Evolutionary conservation across 2,888 invertebrate species (phyloP).

Genomic region (Habrosyne pyritoides): DNA sequence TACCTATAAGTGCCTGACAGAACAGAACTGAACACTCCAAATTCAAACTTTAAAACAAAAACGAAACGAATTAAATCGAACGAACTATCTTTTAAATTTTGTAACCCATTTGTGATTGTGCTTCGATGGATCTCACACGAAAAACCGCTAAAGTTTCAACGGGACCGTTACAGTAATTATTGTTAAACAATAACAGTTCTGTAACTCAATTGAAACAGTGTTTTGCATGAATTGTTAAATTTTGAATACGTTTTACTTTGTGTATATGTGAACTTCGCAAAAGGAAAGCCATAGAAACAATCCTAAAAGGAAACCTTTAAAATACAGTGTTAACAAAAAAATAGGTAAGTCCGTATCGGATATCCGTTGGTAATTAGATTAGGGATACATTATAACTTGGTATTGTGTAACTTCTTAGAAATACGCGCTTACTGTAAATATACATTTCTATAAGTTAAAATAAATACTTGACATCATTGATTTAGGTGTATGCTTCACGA

Average conservation of each 20-base stretch:
- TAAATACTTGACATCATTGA: not conserved
- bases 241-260: constrained; percentile 28
- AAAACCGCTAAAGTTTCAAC: constrained; percentile 16
- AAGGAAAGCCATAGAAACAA: constrained; percentile 45
- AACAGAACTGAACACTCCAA: constrained; percentile 28
- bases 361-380: constrained; percentile 55
- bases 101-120: not conserved
- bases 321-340: constrained; percentile 40
- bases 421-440: not conserved
- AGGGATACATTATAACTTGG: constrained; percentile 21
- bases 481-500: not conserved
- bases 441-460: not conserved
- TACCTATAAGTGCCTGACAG: constrained; percentile 27
- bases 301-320: constrained; percentile 56
- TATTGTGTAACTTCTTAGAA: not conserved
- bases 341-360: constrained; percentile 53
- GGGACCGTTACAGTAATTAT: constrained; percentile 27
- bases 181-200: constrained; percentile 30
- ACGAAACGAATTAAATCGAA: constrained; percentile 2
- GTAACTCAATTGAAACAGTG: constrained; percentile 22
- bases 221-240: constrained; percentile 32
- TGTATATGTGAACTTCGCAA: constrained; percentile 38
- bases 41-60: constrained; percentile 17
- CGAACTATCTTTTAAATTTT: not conserved
- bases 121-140: constrained; percentile 7